Percentiles rank a stretch among this genome's conserved stretches.
These are phyloP conservation scores for Diploscapter pachys DNA, from an alignment of 1,140 invertebrate genomes.

Conservation along the genomic window DNA sequence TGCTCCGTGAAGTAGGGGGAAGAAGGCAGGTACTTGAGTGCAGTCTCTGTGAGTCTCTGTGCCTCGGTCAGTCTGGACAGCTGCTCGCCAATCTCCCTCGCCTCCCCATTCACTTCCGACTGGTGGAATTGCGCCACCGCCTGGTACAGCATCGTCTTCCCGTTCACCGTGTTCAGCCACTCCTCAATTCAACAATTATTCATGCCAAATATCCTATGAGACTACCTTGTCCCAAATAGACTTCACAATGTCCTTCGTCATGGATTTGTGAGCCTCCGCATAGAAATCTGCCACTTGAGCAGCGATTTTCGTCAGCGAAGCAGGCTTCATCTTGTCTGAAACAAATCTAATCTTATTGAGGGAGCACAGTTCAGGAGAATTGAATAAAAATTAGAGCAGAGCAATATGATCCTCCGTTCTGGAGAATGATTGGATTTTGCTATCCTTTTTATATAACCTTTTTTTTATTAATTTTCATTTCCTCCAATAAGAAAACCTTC, in stretches of 20 bases:
- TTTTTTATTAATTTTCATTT: no score
- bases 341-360: neutral
- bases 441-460: no score
- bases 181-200: slow-evolving; percentile 62
- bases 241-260: slow-evolving; percentile 80
- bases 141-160: slow-evolving; percentile 82
- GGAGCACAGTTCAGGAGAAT: neutral
- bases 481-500: no score
- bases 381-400: no score
- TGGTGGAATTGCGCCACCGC: slow-evolving; percentile 85
- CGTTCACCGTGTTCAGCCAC: slow-evolving; percentile 67
- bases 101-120: slow-evolving; percentile 73
- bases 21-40: slow-evolving; percentile 52
- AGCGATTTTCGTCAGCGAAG: slow-evolving; percentile 83
- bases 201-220: slow-evolving; percentile 37
- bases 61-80: slow-evolving; percentile 78
- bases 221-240: slow-evolving; percentile 62
- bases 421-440: no score
- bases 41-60: slow-evolving; percentile 65
- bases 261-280: slow-evolving; percentile 78
- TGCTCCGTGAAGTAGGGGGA: slow-evolving; percentile 71
- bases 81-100: slow-evolving; percentile 84
- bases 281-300: slow-evolving; percentile 89
- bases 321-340: slow-evolving; percentile 87
- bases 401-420: no score